phyloP scores from a whole-genome alignment of 2,888 invertebrate species.

The Yponomeuta sedellus region DNA sequence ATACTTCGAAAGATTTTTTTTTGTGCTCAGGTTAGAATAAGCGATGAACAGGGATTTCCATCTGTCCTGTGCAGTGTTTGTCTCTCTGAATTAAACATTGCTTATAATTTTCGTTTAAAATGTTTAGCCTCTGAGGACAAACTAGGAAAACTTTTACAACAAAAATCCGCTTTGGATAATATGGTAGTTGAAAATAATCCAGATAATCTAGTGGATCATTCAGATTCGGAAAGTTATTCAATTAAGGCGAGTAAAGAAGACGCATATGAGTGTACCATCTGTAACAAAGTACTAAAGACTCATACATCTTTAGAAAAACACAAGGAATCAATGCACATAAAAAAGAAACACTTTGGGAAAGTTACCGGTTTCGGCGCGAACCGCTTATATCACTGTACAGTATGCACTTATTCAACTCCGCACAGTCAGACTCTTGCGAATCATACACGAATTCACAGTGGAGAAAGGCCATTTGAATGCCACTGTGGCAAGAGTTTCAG shows the following conservation, averaged over 20 bases:
- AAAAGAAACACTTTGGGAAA: slow-evolving; percentile 49
- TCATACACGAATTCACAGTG: slow-evolving; percentile 63
- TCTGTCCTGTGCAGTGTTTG: slow-evolving; percentile 46
- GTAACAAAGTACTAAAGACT: slow-evolving; percentile 50
- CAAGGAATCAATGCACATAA: slow-evolving; percentile 54
- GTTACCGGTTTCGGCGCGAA: slow-evolving; percentile 55
- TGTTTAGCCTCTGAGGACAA: slow-evolving; percentile 49
- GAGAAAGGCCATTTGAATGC: slow-evolving; percentile 61
- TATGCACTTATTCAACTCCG: slow-evolving; percentile 58
- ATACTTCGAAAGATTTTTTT: slow-evolving; percentile 42
- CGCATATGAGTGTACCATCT: slow-evolving; percentile 37
- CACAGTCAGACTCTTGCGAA: slow-evolving; percentile 67
- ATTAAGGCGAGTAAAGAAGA: slow-evolving; percentile 3
- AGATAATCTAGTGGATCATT: slow-evolving; percentile 17
- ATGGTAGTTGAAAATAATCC: slow-evolving; percentile 12
- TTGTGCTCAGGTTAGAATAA: slow-evolving; percentile 51
- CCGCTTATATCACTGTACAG: slow-evolving; percentile 58
- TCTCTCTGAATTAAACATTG: slow-evolving; percentile 41
- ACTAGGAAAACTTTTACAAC: slow-evolving; percentile 28
- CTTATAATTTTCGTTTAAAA: slow-evolving; percentile 48
- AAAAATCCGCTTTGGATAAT: not conserved
- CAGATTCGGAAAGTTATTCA: not conserved
- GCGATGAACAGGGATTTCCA: slow-evolving; percentile 38
- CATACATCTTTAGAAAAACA: slow-evolving; percentile 50
- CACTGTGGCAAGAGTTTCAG: slow-evolving; percentile 66